Base-by-base conservation (phyloP, 2,113 vertebrate species). In the Nansenia antarctica region DNA sequence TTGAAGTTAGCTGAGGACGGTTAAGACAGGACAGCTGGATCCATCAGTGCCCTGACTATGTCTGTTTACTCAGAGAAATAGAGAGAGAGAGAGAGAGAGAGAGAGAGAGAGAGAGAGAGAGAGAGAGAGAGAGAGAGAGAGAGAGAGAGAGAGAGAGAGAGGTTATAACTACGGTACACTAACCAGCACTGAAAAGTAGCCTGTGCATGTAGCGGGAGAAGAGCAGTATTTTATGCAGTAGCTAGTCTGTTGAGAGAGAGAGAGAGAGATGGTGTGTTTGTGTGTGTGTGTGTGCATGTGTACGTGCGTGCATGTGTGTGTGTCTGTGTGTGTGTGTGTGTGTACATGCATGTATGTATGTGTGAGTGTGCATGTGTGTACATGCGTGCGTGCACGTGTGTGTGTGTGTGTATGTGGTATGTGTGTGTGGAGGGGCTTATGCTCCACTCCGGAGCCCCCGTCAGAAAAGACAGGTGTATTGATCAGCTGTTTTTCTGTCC, bases 1-100 rank as follows among this genome's bases (percentile, higher is more conserved):
- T 53, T n/a, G n/a, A n/a, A n/a, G n/a, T n/a, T 74, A 83, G 80
- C 73, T 74, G 80, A 78, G 62, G 77, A 79, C 91, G 85, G 85
- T 85, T 80, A 86, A 83, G 87, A 79, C 35, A 35, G 84, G 87
- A 87, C 87, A 84, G 88, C 84, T 87, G 86, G 86, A 89, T 89
- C 81, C 81, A 79, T 86, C 80, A 80, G 75, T n/a, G n/a, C n/a
- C n/a, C n/a, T n/a, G n/a, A n/a, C n/a, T n/a, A 65, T 86, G 81
- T 85, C 86, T 88, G 32, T 84, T 83, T 83, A 76, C 74, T 76
- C 29, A 61, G 35, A 62, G 55, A 14, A 27, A 58, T 8, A 59
- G 27, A 59, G 26, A 32, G 18, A 15, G 3, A 18, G 12, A 31
- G 55, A 58, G 55, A n/a, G 55, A 31, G 8, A 32, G 6, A n/a